A percentile compares a stretch with the other conserved stretches of the same genome.
Conservation (phyloP, 2,113 vertebrate genomes). For the Colaptes auratus region DNA sequence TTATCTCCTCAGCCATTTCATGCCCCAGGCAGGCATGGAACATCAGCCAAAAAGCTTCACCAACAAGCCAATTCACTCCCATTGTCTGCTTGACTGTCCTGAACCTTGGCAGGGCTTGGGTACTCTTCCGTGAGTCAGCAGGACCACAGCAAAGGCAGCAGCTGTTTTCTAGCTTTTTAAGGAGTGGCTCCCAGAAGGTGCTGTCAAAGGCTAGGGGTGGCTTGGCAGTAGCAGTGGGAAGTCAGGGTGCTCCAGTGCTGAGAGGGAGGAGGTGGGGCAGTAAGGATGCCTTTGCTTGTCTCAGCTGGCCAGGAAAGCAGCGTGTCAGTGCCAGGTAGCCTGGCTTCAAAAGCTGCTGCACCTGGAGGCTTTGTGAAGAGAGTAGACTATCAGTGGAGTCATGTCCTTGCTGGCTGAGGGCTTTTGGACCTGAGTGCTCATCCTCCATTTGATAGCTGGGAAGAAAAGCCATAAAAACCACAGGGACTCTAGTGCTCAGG, state of each 20-base stretch:
- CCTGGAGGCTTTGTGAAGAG: neutral
- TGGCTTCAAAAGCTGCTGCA: neutral
- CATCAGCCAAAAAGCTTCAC: accelerated
- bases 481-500: neutral
- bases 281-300: accelerated
- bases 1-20: neutral
- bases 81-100: neutral
- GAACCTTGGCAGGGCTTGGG: neutral
- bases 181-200: neutral
- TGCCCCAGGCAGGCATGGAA: accelerated
- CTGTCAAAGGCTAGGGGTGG: neutral
- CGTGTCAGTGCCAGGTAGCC: accelerated
- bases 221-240: neutral
- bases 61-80: accelerated
- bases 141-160: neutral
- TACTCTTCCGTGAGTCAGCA: accelerated
- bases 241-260: neutral
- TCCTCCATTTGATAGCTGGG: neutral
- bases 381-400: accelerated
- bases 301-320: neutral
- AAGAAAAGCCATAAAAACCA: neutral
- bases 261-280: neutral
- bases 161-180: neutral
- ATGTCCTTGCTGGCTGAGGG: neutral
- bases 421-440: neutral